phyloP scores from a whole-genome alignment of 2,797 vertebrate genomes.

The Ambastaia sidthimunki region DNA sequence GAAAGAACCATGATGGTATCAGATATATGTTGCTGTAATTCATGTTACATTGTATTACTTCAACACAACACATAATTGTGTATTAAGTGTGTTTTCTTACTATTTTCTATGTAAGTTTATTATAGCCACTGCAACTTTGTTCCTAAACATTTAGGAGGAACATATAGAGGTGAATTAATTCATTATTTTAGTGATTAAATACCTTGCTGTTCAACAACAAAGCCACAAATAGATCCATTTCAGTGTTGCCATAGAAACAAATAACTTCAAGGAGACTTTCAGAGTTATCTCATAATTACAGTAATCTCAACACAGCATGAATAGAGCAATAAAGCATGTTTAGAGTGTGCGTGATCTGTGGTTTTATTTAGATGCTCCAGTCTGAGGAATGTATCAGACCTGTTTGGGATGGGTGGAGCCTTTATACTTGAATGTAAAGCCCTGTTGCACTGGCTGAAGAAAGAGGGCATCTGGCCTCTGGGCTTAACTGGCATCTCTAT shows the following conservation, averaged over 20 bases:
- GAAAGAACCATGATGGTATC: too few species aligned
- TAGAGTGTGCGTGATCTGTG: constrained; percentile 7
- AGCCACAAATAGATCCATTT: too few species aligned
- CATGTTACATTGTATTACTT: too few species aligned
- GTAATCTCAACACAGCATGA: neutral
- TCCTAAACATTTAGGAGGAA: too few species aligned
- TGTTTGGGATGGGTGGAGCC: constrained; percentile 98
- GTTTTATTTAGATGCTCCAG: constrained; percentile 85
- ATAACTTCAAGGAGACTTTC: neutral
- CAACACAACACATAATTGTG: too few species aligned
- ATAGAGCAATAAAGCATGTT: neutral
- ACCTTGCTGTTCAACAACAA: too few species aligned
- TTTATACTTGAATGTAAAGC: constrained; percentile 92
- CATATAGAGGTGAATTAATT: too few species aligned
- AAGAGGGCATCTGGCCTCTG: constrained; percentile 93
- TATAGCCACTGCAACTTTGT: too few species aligned
- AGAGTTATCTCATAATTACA: neutral
- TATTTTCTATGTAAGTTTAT: too few species aligned
- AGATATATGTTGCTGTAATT: too few species aligned
- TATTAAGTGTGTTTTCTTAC: too few species aligned
- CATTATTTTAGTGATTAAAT: too few species aligned
- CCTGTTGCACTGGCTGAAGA: constrained; percentile 93
- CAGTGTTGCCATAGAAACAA: neutral
- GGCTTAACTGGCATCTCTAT: constrained; percentile 99
- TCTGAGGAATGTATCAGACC: constrained; percentile 96